Evolutionary conservation across 30 jellyfish, hydroid and myxozoan species (phyloP), one percentile per base, ranked within the genome.

Genomic region (Euphysa ruthae): DNA sequence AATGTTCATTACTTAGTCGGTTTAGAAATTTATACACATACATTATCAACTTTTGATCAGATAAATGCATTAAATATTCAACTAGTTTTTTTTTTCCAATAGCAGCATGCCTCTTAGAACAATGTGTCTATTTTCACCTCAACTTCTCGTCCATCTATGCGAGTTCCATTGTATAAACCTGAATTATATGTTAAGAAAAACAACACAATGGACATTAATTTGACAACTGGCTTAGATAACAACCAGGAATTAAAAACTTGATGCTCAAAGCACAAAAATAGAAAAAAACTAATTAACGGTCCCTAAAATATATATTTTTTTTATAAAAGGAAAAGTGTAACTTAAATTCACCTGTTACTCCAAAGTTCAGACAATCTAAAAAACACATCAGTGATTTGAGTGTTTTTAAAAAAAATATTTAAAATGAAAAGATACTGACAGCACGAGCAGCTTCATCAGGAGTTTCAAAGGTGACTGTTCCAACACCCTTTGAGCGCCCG

Each of bases 401-500:
- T 8, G 35, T 56, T 21, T 4, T 4, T 20, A 3, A 20, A 55
- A 0, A n/a, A n/a, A 0, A 16, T 32, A 19, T 14, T 8, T 19
- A 16, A 1, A 1, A 2, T 38, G 78, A 83, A 83, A 83, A 70
- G 93, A 79, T 79, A 86, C 96, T 63, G 77, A 69, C 93, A 26
- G 96, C 96, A 14, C 57, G 29, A 22, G 43, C 71, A 29, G 96
- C 96, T 29, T 86, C 96, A n/a, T 58, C 87, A 2, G 93, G 62
- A 25, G 74, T 35, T 56, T 86, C 96, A 25, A 78, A 86, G 29
- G 75, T 58, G 22, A 86, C 93, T 38, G 88, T 74, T 35, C 82
- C 96, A 58, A 86, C 72, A 38, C 96, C 96, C 70, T 69, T 79
- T 27, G 96, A 86, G 2, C 96, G 84, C 15, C 84, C 85, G 4